Evolutionary conservation across 2,888 invertebrate genomes (phyloP).

Genomic region (Troides helena): DNA sequence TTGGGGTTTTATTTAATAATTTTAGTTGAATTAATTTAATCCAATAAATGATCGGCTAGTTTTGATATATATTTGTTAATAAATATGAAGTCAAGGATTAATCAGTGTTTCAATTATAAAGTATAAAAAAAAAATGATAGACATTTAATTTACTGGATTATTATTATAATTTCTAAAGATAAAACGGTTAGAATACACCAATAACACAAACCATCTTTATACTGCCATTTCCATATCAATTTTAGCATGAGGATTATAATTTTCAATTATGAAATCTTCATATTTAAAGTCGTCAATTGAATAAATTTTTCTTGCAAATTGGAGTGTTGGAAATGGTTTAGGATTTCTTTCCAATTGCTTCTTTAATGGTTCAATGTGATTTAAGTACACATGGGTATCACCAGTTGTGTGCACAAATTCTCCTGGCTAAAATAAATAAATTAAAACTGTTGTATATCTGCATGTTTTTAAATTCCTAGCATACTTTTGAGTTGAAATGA

Average conservation of each 20-base stretch:
- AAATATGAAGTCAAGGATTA: constrained; percentile 23
- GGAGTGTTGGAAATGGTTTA: constrained; percentile 89
- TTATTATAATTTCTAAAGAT: too few relatives aligned
- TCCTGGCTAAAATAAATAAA: constrained; percentile 83
- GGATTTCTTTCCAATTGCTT: constrained; percentile 90
- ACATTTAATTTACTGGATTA: too few relatives aligned
- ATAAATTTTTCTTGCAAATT: constrained; percentile 85
- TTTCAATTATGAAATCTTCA: constrained; percentile 91
- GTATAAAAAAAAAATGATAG: background rate
- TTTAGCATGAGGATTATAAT: constrained; percentile 93
- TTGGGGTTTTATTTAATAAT: constrained; percentile 58
- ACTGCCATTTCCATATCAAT: constrained; percentile 97
- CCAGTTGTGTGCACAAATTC: constrained; percentile 97
- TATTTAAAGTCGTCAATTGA: constrained; percentile 92
- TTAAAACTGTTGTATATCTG: constrained; percentile 6
- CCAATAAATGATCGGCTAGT: constrained; percentile 40
- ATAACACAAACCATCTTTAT: constrained; percentile 2
- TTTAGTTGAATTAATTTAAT: constrained; percentile 37
- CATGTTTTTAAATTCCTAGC: too few relatives aligned
- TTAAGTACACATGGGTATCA: constrained; percentile 96
- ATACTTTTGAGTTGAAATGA: too few relatives aligned
- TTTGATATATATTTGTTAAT: constrained; percentile 36
- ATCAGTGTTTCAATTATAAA: constrained; percentile 12
- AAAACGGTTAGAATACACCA: too few relatives aligned
- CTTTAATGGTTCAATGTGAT: constrained; percentile 91